A percentile compares a stretch with the other conserved stretches of the same genome.
Evolutionary conservation across 2,113 vertebrate species (phyloP).

Genomic region (Hydrolagus affinis): DNA sequence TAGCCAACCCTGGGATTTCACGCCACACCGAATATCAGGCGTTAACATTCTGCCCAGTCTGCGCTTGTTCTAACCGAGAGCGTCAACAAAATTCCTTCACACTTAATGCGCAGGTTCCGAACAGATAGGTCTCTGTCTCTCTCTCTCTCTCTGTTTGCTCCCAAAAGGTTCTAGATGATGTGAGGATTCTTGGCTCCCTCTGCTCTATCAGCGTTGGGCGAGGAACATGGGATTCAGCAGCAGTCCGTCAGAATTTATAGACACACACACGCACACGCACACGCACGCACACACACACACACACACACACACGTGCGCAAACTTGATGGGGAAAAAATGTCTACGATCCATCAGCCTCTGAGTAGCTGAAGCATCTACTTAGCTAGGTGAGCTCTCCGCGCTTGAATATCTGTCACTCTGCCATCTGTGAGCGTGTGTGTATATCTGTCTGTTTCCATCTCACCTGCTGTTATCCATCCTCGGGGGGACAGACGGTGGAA

Average conservation of each 20-base stretch:
- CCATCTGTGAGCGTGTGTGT: neutral
- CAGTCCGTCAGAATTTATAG: neutral
- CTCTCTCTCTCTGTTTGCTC: no score
- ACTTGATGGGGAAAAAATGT: neutral
- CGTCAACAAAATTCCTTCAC: slow-evolving; percentile 46
- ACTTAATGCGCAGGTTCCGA: slow-evolving; percentile 44
- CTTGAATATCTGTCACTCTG: neutral
- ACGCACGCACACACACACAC: no score
- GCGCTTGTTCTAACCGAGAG: slow-evolving; percentile 52
- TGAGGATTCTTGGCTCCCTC: slow-evolving; percentile 32
- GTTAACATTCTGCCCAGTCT: slow-evolving; percentile 40
- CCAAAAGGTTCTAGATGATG: no score
- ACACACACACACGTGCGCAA: no score
- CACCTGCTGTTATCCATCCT: neutral
- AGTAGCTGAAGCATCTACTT: neutral
- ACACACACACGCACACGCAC: no score
- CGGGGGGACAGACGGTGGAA: no score
- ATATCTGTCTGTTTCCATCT: neutral
- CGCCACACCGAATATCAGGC: slow-evolving; percentile 36
- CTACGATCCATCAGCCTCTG: neutral
- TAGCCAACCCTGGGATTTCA: slow-evolving; percentile 41
- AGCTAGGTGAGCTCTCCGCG: neutral
- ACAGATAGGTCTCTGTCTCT: neutral
- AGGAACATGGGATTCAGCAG: neutral
- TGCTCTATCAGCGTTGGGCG: neutral